Conservation (phyloP, 1,140 invertebrate genomes). For the Atta cephalotes region DNA sequence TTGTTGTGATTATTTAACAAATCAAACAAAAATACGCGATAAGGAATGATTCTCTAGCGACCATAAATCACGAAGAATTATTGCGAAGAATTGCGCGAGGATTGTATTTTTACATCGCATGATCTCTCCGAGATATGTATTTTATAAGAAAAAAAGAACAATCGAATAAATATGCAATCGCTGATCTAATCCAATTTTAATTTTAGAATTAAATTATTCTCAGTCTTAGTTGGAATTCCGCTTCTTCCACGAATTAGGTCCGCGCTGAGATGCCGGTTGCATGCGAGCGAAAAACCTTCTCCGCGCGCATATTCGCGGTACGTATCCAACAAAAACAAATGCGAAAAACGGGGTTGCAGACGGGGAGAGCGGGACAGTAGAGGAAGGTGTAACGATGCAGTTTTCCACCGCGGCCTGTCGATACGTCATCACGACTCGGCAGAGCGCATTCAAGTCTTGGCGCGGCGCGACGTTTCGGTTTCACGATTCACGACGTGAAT, state of each 20-base stretch:
- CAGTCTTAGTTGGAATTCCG: neutral
- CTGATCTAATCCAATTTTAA: neutral
- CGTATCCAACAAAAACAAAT: conserved; percentile 51
- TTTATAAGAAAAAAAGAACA: no score
- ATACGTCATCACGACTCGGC: conserved; percentile 38
- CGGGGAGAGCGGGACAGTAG: neutral
- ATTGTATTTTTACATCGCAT: neutral
- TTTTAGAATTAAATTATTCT: neutral
- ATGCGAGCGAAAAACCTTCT: conserved; percentile 27
- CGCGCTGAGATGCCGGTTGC: neutral
- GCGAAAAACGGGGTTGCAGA: conserved; percentile 25
- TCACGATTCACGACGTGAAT: conserved; percentile 15
- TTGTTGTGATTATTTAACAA: neutral
- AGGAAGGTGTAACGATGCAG: conserved; percentile 13
- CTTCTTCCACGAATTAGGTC: conserved; percentile 18
- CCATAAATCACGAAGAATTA: neutral
- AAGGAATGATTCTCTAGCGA: neutral
- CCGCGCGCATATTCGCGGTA: conserved; percentile 3
- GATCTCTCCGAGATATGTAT: neutral
- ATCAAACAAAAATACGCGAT: neutral
- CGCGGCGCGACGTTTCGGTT: conserved; percentile 7
- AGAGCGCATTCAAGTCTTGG: conserved; percentile 35
- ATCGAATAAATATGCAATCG: neutral
- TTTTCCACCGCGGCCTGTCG: conserved; percentile 47
- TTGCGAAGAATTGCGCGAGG: neutral